Evolutionary conservation across 64 coral and sea anemone species (phyloP).

Genomic region (Anthopleura sola): DNA sequence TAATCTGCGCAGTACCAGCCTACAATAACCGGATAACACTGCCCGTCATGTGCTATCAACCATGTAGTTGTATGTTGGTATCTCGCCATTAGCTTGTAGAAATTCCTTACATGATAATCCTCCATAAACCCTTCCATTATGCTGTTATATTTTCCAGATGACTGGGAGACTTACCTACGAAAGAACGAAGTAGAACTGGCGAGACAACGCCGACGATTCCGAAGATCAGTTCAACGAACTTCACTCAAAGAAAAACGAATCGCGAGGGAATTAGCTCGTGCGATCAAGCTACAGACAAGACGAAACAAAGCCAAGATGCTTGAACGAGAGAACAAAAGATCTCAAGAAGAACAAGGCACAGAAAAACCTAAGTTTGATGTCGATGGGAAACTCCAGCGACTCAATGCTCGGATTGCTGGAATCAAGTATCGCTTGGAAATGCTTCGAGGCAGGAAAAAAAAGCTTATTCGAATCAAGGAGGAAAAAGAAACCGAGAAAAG

Average conservation of each 20-base stretch:
- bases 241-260: slow-evolving; percentile 7
- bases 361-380: neutral
- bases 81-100: too few species aligned
- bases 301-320: slow-evolving; percentile 37
- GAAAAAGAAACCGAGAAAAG: slow-evolving; percentile 20
- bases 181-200: neutral
- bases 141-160: neutral
- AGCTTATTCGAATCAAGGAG: slow-evolving; percentile 56
- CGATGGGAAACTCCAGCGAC: slow-evolving; percentile 56
- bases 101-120: too few species aligned
- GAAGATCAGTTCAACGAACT: neutral
- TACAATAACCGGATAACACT: too few species aligned
- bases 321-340: neutral
- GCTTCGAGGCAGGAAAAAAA: slow-evolving; percentile 65
- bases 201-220: neutral
- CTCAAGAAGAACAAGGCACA: neutral
- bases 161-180: neutral
- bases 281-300: slow-evolving; percentile 23
- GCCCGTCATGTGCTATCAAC: too few species aligned
- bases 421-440: slow-evolving; percentile 41
- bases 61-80: too few species aligned
- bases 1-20: too few species aligned
- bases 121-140: neutral
- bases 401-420: slow-evolving; percentile 71
- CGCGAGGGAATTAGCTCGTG: slow-evolving; percentile 36